Conservation (phyloP, 2,797 vertebrate genomes). For the Macropus fuliginosus region DNA sequence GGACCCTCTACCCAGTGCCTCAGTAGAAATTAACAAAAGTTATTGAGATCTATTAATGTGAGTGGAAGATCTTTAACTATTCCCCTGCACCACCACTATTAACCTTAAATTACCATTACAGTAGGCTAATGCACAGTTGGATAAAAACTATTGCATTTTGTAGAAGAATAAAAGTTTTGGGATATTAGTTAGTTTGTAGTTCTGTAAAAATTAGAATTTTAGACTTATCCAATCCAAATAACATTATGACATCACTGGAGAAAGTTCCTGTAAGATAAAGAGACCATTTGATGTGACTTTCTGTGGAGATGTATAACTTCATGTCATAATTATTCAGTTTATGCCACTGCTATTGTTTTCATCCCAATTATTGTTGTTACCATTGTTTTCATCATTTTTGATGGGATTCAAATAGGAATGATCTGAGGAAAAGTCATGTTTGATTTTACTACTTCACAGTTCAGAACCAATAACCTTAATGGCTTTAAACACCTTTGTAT, state of each 20-base stretch:
- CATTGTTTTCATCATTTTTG: slow-evolving; percentile 1
- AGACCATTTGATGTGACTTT: background rate
- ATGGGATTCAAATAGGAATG: background rate
- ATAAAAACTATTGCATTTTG: background rate
- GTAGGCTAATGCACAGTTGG: background rate
- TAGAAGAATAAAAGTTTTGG: background rate
- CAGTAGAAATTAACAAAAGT: too few species aligned
- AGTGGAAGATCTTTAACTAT: too few species aligned
- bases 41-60: too few species aligned
- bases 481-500: background rate
- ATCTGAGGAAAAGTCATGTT: background rate
- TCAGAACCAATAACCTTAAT: background rate
- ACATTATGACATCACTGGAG: background rate
- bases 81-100: too few species aligned
- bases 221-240: background rate
- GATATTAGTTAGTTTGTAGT: background rate
- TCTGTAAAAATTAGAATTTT: background rate
- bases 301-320: background rate
- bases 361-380: background rate
- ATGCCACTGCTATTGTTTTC: background rate
- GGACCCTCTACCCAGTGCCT: too few species aligned
- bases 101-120: too few species aligned
- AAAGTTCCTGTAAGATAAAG: background rate
- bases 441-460: background rate
- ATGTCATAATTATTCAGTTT: background rate